phyloP scores from a whole-genome alignment of 2,113 vertebrate species.

The Actenoides lindsayi region DNA sequence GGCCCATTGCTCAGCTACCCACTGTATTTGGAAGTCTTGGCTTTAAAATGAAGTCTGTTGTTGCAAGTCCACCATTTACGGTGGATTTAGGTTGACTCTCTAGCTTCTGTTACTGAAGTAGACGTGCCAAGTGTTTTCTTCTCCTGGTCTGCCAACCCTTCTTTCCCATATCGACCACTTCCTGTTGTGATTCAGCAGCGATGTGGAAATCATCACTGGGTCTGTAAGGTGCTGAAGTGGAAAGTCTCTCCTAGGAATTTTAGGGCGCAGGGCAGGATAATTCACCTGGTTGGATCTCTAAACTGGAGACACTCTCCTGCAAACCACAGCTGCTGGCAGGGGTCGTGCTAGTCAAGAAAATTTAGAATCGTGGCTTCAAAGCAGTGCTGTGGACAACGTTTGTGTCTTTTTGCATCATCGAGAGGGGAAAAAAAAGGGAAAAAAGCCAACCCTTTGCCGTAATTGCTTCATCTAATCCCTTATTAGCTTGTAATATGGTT shows the following conservation, averaged over 20 bases:
- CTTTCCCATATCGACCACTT: background rate
- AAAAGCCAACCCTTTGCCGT: background rate
- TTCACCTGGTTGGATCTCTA: background rate
- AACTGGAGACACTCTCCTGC: background rate
- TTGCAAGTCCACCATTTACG: background rate
- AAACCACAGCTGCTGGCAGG: background rate
- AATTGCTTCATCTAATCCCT: conserved; percentile 46
- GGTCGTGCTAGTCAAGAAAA: background rate
- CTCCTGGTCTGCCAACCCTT: background rate
- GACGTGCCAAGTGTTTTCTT: background rate
- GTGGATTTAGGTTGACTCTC: background rate
- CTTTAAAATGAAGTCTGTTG: background rate
- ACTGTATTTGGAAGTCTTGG: background rate
- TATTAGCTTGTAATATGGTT: conserved; percentile 29
- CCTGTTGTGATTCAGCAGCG: background rate
- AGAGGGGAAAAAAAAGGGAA: background rate
- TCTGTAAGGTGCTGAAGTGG: background rate
- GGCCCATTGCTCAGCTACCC: background rate
- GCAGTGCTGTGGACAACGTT: background rate
- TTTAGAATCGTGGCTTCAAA: background rate
- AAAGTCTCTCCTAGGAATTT: background rate
- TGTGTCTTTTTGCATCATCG: background rate
- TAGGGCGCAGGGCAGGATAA: background rate
- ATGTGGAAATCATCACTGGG: background rate
- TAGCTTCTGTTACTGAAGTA: accelerated